Evolutionary conservation across 2,797 vertebrate genomes (phyloP).

Genomic region (Falco novaeseelandiae): DNA sequence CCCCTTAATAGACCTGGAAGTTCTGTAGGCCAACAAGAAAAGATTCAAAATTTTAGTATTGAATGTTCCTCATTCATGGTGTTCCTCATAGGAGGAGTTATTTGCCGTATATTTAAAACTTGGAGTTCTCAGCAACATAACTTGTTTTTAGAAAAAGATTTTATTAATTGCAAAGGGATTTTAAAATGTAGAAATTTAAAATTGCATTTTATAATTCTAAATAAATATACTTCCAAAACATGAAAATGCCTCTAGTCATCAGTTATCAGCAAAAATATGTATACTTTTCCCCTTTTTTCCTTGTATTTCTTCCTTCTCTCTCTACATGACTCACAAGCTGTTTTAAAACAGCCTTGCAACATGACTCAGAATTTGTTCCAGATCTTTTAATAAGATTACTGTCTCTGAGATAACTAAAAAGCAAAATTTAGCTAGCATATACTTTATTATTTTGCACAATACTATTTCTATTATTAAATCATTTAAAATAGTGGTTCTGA

Average conservation of each 20-base stretch:
- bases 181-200: not conserved
- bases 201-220: not conserved
- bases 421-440: not conserved
- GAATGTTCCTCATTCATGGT: not conserved
- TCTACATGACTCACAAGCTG: not conserved
- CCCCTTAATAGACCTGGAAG: not conserved
- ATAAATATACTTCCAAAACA: not conserved
- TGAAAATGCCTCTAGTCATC: not conserved
- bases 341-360: slow-evolving; percentile 8
- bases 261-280: not conserved
- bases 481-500: not conserved
- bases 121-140: not conserved
- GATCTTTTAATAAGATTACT: slow-evolving; percentile 60
- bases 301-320: not conserved
- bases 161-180: not conserved
- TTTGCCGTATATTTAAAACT: not conserved
- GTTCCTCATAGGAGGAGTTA: not conserved
- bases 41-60: not conserved
- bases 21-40: not conserved
- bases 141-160: not conserved
- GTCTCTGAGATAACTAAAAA: slow-evolving; percentile 66
- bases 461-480: not conserved
- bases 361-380: slow-evolving; percentile 67
- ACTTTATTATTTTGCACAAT: not conserved
- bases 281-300: not conserved